These are phyloP conservation scores for Ectobius pallidus DNA, from an alignment of 2,888 invertebrate species.

Conservation along the genomic window DNA sequence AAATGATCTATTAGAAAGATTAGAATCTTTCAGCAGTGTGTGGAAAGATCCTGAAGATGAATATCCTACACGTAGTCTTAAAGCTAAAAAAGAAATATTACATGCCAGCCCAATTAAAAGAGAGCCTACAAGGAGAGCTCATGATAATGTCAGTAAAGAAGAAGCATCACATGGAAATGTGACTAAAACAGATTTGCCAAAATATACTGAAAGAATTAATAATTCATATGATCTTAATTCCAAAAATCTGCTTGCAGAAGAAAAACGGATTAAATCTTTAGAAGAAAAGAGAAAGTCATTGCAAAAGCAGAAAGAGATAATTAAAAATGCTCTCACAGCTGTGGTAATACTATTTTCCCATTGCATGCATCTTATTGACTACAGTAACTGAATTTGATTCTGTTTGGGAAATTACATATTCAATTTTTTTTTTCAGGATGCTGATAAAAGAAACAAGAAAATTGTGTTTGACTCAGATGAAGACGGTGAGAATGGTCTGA, in stretches of 20 bases:
- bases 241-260: constrained; percentile 58
- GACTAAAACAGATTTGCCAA: not conserved
- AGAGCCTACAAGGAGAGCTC: not conserved
- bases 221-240: too few species aligned
- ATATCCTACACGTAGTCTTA: too few species aligned
- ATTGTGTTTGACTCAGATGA: constrained; percentile 66
- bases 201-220: too few species aligned
- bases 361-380: constrained; percentile 27
- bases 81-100: too few species aligned
- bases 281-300: constrained; percentile 68
- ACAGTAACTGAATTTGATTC: not conserved
- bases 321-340: constrained; percentile 67
- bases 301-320: constrained; percentile 66
- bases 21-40: constrained; percentile 43
- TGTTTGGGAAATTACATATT: not conserved
- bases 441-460: constrained; percentile 57
- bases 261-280: constrained; percentile 71
- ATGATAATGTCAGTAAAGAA: not conserved
- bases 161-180: not conserved
- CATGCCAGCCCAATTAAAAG: too few species aligned
- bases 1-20: constrained; percentile 27
- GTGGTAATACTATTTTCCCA: constrained; percentile 59
- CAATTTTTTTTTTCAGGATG: constrained; percentile 20
- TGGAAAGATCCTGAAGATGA: constrained; percentile 53
- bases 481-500: constrained; percentile 44